Percentiles rank a stretch among this genome's conserved stretches.
phyloP scores from a whole-genome alignment of 2,113 vertebrate genomes.

The Nestor notabilis region DNA sequence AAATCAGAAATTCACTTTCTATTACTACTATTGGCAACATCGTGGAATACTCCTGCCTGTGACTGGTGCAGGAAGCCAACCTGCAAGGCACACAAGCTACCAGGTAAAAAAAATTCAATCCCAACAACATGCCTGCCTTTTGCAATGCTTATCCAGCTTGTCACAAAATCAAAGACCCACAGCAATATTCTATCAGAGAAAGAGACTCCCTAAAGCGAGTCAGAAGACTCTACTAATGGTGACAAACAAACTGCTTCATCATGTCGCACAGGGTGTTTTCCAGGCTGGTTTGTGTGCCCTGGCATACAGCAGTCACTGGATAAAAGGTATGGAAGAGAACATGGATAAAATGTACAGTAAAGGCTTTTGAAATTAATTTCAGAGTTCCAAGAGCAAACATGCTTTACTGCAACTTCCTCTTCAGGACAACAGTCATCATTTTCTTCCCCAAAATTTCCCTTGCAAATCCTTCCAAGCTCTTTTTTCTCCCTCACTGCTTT shows the following conservation, averaged over 20 bases:
- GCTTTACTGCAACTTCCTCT: neutral
- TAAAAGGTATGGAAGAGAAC: neutral
- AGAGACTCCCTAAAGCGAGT: neutral
- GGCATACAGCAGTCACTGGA: neutral
- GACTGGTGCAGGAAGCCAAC: neutral
- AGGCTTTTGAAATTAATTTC: neutral
- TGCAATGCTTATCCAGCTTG: neutral
- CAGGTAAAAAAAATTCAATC: neutral
- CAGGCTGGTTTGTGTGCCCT: neutral
- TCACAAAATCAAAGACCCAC: neutral
- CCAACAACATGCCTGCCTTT: too few species aligned
- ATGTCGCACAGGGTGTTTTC: neutral
- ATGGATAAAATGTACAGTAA: neutral
- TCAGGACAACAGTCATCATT: neutral
- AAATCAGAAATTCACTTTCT: neutral
- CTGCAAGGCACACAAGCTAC: neutral
- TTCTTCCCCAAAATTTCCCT: neutral
- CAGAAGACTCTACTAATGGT: accelerated
- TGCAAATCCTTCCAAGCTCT: neutral
- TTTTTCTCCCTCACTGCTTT: neutral
- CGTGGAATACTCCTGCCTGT: accelerated
- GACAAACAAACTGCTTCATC: neutral
- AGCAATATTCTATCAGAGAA: neutral
- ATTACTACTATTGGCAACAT: accelerated
- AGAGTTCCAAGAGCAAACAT: neutral